These are phyloP conservation scores for Cebus imitator DNA, from an alignment of 2,113 vertebrate species.

Conservation along the genomic window DNA sequence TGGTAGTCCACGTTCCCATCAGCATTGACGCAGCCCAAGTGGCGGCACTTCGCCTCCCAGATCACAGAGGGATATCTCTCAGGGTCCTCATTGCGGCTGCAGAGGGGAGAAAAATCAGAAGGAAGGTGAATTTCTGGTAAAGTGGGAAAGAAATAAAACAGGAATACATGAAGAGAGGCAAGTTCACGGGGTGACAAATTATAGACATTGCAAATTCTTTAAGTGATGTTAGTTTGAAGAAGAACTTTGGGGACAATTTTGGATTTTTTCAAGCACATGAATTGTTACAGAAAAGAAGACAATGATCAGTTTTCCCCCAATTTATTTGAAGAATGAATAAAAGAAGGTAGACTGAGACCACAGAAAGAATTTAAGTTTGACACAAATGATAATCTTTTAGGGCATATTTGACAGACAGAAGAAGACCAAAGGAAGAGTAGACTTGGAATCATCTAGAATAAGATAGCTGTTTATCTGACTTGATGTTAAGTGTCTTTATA, in stretches of 20 bases:
- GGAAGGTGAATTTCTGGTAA: not conserved
- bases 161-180: not conserved
- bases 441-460: not conserved
- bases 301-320: not conserved
- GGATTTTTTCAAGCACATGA: not conserved
- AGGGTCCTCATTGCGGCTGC: slow-evolving; percentile 78
- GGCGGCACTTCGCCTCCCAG: slow-evolving; percentile 78
- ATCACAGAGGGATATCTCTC: slow-evolving; percentile 81
- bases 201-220: not conserved
- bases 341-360: not conserved
- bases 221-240: not conserved
- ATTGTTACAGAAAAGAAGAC: not conserved
- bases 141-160: not conserved
- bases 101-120: slow-evolving; percentile 11
- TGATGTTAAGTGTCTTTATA: not conserved
- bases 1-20: slow-evolving; percentile 67
- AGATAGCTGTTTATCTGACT: not conserved
- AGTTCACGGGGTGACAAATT: too few species aligned
- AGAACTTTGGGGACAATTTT: not conserved
- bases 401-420: not conserved
- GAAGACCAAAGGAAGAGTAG: not conserved
- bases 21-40: slow-evolving; percentile 49
- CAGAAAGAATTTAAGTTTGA: not conserved
- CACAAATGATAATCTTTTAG: not conserved
- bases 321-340: slow-evolving; percentile 21